Evolutionary conservation across 2,888 invertebrate genomes (phyloP).

Genomic region (Erebia aethiops): DNA sequence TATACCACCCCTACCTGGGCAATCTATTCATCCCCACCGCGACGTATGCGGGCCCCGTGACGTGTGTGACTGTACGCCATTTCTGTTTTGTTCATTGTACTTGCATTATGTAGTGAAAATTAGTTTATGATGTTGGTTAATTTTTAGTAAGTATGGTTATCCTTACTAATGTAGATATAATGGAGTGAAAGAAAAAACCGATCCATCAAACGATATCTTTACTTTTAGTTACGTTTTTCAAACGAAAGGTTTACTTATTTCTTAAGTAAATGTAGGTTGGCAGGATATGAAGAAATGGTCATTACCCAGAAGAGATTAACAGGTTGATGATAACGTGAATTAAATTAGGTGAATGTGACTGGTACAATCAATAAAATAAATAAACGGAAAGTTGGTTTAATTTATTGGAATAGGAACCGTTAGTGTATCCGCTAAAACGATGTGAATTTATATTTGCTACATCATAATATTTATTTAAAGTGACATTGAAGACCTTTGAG

Average conservation of each 20-base stretch:
- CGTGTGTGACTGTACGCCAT: conserved; percentile 58
- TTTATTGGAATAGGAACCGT: neutral
- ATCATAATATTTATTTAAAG: neutral
- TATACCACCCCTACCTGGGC: conserved; percentile 68
- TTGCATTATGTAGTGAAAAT: neutral
- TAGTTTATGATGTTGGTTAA: neutral
- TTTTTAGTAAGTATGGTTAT: neutral
- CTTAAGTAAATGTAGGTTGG: too few species aligned
- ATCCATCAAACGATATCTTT: too few species aligned
- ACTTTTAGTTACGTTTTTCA: too few species aligned
- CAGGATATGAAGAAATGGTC: too few species aligned
- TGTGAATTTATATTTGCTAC: neutral
- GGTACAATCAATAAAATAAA: too few species aligned
- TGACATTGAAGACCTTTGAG: neutral
- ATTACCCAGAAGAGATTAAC: too few species aligned
- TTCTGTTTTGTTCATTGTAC: conserved; percentile 50
- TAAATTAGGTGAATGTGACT: too few species aligned
- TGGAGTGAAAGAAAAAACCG: too few species aligned
- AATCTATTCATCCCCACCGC: conserved; percentile 70
- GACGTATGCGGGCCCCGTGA: conserved; percentile 58
- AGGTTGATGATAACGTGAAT: too few species aligned
- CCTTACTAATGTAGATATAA: too few species aligned
- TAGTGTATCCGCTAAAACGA: neutral
- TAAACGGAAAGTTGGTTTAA: too few species aligned
- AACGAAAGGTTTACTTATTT: too few species aligned